Evolutionary conservation across 2,888 invertebrate species (phyloP).

Genomic region (Dolichopus griseipennis): DNA sequence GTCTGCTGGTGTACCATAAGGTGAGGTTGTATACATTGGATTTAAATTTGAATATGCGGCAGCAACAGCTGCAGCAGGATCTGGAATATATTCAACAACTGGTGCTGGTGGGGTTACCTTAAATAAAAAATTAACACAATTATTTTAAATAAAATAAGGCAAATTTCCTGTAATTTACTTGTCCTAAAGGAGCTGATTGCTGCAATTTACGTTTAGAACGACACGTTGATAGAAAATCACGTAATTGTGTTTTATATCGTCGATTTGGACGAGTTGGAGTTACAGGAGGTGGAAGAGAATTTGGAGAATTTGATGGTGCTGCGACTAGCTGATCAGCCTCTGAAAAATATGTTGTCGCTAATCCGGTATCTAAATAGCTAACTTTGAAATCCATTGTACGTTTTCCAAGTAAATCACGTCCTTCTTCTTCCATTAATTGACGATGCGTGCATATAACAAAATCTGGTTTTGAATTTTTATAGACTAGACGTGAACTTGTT

Average conservation of each 20-base stretch:
- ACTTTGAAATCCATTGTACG: slow-evolving; percentile 98
- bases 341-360: slow-evolving; percentile 83
- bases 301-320: slow-evolving; percentile 49
- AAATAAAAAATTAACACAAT: neutral
- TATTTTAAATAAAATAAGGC: neutral
- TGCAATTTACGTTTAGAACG: slow-evolving; percentile 66
- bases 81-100: slow-evolving; percentile 45
- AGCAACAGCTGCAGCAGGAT: slow-evolving; percentile 53
- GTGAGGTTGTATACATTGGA: slow-evolving; percentile 65
- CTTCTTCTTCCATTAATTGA: slow-evolving; percentile 99
- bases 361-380: slow-evolving; percentile 89
- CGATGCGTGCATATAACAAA: slow-evolving; percentile 98
- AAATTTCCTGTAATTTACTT: slow-evolving; percentile 39
- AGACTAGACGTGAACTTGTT: slow-evolving; percentile 89
- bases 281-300: slow-evolving; percentile 50
- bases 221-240: slow-evolving; percentile 88
- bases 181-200: slow-evolving; percentile 40
- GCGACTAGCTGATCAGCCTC: slow-evolving; percentile 70
- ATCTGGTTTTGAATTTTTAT: slow-evolving; percentile 99
- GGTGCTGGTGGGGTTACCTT: slow-evolving; percentile 38
- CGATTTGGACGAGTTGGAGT: slow-evolving; percentile 75
- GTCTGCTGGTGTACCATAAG: slow-evolving; percentile 59
- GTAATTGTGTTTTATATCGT: slow-evolving; percentile 85
- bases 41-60: slow-evolving; percentile 73
- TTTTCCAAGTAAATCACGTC: slow-evolving; percentile 91